These are phyloP conservation scores for Calephelis perditalis DNA, from an alignment of 2,888 invertebrate genomes.

Conservation along the genomic window DNA sequence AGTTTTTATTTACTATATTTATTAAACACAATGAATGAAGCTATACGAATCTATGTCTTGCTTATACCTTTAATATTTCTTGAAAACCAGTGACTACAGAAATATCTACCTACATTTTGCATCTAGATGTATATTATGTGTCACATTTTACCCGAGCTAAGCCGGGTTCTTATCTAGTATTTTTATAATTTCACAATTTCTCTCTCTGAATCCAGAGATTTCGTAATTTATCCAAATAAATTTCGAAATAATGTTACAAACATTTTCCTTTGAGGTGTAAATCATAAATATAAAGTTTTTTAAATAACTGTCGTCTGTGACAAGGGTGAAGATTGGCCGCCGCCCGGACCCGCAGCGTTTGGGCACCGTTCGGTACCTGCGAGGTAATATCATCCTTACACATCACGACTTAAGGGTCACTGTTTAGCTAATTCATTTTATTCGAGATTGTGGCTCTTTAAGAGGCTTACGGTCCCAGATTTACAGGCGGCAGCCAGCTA, in stretches of 20 bases:
- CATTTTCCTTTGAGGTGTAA: conserved; percentile 7
- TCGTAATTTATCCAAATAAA: conserved; percentile 12
- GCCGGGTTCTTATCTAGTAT: too few species aligned
- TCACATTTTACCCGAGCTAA: too few species aligned
- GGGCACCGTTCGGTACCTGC: background rate
- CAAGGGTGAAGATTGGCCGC: conserved; percentile 8
- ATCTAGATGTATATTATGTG: too few species aligned
- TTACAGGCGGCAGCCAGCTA: background rate
- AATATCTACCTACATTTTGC: too few species aligned
- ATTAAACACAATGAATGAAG: too few species aligned
- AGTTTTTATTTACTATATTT: too few species aligned
- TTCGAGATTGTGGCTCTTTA: background rate
- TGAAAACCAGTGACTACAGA: too few species aligned
- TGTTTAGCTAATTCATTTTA: background rate
- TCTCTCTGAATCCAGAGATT: background rate
- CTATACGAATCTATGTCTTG: too few species aligned
- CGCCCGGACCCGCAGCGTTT: background rate
- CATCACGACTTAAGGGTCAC: background rate
- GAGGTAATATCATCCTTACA: background rate
- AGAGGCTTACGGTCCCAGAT: background rate
- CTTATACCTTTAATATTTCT: too few species aligned
- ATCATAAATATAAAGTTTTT: conserved; percentile 24
- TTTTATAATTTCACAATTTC: background rate
- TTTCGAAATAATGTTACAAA: conserved; percentile 8
- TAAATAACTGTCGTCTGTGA: conserved; percentile 26